A percentile compares a stretch with the other conserved stretches of the same genome.
Evolutionary conservation across 2,113 vertebrate genomes (phyloP).

Genomic region (Macroglossus sobrinus): DNA sequence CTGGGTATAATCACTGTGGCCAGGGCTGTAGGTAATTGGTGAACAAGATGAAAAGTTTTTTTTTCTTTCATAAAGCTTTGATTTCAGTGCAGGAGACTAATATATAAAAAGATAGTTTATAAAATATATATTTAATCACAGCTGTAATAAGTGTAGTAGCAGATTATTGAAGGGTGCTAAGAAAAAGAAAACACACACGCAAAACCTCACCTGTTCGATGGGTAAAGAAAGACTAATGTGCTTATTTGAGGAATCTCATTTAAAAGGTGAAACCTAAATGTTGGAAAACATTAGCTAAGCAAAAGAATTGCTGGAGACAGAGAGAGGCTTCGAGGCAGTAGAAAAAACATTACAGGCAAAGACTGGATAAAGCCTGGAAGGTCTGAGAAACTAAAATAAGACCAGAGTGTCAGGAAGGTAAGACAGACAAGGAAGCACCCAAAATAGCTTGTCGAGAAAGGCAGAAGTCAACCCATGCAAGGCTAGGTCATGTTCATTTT

Average conservation of each 20-base stretch:
- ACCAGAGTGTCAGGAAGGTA: not conserved
- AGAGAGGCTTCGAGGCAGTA: not conserved
- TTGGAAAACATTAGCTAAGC: not conserved
- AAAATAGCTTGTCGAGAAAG: not conserved
- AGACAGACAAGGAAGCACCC: not conserved
- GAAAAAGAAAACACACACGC: not conserved
- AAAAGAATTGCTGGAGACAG: not conserved
- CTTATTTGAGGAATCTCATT: not conserved
- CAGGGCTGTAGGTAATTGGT: not conserved
- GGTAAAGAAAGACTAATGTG: not conserved
- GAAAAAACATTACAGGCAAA: not conserved
- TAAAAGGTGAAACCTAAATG: not conserved
- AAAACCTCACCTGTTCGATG: not conserved
- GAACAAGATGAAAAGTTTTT: not conserved
- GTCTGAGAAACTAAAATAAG: not conserved
- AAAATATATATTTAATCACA: not conserved
- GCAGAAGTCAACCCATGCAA: not conserved
- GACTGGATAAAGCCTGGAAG: not conserved
- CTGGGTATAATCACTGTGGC: not conserved
- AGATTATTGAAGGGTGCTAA: not conserved
- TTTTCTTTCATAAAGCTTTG: not conserved
- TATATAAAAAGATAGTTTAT: not conserved
- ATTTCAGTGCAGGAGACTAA: not conserved
- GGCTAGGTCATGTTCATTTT: not conserved
- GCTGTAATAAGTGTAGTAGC: not conserved